A percentile compares a stretch with the other conserved stretches of the same genome.
These are phyloP conservation scores for Agelaius tricolor DNA, from an alignment of 2,113 vertebrate species.

Conservation along the genomic window DNA sequence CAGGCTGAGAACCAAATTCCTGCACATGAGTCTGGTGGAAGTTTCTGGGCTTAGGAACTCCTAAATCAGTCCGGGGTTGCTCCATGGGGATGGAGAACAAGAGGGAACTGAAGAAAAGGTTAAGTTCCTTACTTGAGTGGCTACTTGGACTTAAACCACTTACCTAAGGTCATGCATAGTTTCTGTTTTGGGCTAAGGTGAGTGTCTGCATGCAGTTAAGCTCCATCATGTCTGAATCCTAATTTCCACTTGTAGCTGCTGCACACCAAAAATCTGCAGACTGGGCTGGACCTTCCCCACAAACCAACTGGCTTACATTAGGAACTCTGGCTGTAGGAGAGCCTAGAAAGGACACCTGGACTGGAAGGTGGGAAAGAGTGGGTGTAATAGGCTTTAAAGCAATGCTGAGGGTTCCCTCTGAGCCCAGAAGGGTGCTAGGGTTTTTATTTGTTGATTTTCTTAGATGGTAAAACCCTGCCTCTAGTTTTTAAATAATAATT, in stretches of 20 bases:
- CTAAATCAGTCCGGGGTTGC: not conserved
- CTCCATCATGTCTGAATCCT: not conserved
- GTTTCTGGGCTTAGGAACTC: not conserved
- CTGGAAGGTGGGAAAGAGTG: not conserved
- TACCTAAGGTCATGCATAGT: not conserved
- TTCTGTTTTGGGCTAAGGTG: not conserved
- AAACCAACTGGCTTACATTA: not conserved
- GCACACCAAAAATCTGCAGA: not conserved
- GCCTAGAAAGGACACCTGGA: not conserved
- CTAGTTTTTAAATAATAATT: slow-evolving; percentile 43
- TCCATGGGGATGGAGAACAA: not conserved
- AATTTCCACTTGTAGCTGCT: not conserved
- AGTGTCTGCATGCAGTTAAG: not conserved
- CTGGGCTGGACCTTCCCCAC: not conserved
- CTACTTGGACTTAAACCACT: not conserved
- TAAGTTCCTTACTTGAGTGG: not conserved
- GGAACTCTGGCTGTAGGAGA: not conserved
- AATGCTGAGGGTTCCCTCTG: not conserved
- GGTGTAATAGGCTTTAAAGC: not conserved
- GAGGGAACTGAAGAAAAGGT: not conserved
- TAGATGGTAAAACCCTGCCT: not conserved
- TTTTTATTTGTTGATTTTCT: not conserved
- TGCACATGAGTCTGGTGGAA: not conserved
- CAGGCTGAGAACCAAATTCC: not conserved
- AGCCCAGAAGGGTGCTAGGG: not conserved